These are phyloP conservation scores for Amblyornis subalaris DNA, from an alignment of 2,113 vertebrate genomes.

Conservation along the genomic window DNA sequence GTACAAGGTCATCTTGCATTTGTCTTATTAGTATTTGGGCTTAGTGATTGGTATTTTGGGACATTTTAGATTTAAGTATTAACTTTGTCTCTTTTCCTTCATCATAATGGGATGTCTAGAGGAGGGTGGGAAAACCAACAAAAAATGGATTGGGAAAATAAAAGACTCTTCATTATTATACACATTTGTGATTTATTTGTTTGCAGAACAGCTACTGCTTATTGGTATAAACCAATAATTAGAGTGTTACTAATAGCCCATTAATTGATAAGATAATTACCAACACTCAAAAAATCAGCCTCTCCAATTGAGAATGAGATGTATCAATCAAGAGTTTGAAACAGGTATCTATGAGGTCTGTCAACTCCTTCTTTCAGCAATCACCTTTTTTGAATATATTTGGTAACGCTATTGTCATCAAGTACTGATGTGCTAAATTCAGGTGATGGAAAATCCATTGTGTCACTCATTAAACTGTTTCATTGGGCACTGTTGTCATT, in stretches of 20 bases:
- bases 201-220: not conserved
- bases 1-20: not conserved
- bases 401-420: not conserved
- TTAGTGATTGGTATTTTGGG: not conserved
- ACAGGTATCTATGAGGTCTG: not conserved
- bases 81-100: not conserved
- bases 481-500: not conserved
- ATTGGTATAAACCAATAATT: not conserved
- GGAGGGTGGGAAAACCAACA: fast-evolving
- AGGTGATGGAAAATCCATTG: constrained; percentile 16
- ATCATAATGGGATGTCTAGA: not conserved
- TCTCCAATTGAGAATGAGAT: not conserved
- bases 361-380: not conserved
- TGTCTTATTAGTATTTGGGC: not conserved
- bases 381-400: not conserved
- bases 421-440: not conserved
- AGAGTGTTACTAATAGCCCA: not conserved
- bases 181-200: not conserved
- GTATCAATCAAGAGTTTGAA: not conserved
- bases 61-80: not conserved
- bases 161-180: not conserved
- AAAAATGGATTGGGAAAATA: not conserved
- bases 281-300: not conserved
- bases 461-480: not conserved
- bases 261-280: not conserved